phyloP scores from a whole-genome alignment of 2,888 invertebrate genomes.

The Bimastos eiseni region DNA sequence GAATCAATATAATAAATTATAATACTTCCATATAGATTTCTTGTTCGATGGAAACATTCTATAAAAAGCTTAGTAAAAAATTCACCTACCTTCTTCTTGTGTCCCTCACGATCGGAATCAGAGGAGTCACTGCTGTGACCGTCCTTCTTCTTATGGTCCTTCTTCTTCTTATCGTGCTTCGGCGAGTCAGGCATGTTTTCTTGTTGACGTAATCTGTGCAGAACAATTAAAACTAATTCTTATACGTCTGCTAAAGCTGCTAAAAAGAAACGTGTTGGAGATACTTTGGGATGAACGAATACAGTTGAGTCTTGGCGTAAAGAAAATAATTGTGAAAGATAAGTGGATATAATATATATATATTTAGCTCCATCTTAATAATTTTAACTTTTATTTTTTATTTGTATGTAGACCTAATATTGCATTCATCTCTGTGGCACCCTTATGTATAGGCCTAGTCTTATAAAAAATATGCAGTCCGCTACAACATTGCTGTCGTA shows the following conservation, averaged over 20 bases:
- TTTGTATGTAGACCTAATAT: no score
- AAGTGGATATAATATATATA: not conserved
- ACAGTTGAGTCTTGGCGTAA: not conserved
- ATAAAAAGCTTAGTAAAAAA: no score
- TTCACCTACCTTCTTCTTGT: not conserved
- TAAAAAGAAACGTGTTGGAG: not conserved
- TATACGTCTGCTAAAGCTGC: no score
- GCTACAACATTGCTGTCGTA: no score
- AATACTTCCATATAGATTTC: no score
- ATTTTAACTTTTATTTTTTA: no score
- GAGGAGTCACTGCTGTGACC: conserved; percentile 19
- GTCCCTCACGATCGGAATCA: not conserved
- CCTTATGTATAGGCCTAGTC: no score
- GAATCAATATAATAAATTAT: no score
- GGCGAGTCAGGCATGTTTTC: conserved; percentile 14
- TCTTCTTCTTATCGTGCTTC: not conserved
- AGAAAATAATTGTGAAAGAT: not conserved
- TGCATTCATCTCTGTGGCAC: no score
- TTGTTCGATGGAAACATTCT: no score
- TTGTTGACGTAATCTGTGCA: not conserved
- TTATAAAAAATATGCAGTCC: no score
- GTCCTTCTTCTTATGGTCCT: not conserved
- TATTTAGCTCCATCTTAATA: no score
- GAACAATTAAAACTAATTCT: not conserved
- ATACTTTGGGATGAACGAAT: not conserved